These are phyloP conservation scores for Syndactyla subalaris DNA, from an alignment of 2,797 vertebrate genomes.

Conservation along the genomic window DNA sequence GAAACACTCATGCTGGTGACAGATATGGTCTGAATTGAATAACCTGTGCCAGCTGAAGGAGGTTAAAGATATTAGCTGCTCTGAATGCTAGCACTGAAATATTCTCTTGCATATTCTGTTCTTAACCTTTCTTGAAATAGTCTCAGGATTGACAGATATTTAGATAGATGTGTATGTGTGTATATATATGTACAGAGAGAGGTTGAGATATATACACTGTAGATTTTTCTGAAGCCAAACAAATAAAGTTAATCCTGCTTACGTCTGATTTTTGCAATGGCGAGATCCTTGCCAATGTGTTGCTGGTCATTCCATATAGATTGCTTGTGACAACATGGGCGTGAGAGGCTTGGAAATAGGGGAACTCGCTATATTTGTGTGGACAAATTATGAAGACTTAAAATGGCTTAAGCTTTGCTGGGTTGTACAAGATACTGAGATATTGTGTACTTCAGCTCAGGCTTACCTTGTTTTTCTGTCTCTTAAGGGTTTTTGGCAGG, in stretches of 20 bases:
- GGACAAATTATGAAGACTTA: neutral
- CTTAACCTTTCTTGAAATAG: neutral
- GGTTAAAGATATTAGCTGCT: neutral
- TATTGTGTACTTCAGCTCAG: neutral
- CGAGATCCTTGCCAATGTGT: neutral
- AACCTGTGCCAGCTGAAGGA: neutral
- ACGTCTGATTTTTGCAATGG: neutral
- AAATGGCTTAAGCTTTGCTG: neutral
- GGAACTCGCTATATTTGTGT: neutral
- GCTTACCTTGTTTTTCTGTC: neutral
- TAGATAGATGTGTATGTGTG: too few species aligned
- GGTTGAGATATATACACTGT: neutral
- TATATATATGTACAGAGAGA: neutral
- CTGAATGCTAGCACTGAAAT: neutral
- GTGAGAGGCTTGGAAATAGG: neutral
- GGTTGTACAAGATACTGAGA: neutral
- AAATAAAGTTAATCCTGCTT: neutral
- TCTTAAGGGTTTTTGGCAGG: neutral
- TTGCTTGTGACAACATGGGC: neutral
- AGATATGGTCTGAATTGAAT: neutral
- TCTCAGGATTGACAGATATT: neutral
- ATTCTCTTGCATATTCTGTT: neutral
- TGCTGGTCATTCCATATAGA: accelerated
- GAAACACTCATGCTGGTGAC: neutral
- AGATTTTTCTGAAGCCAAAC: neutral